Evolutionary conservation across 2,113 vertebrate species (phyloP), one percentile per base, ranked within the genome.

Genomic region (Oplegnathus fasciatus): DNA sequence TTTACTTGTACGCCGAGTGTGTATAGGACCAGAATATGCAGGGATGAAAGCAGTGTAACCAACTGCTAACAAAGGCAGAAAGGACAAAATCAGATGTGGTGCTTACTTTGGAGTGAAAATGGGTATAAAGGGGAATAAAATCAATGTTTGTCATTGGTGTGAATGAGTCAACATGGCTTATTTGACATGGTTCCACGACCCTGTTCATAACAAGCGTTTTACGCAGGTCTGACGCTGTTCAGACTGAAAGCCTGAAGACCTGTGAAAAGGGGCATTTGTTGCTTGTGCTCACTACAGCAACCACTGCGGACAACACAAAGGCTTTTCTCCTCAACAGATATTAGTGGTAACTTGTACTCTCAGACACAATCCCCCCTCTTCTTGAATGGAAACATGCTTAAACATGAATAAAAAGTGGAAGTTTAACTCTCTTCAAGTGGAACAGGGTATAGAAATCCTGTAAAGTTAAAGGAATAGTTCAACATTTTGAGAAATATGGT

Each of bases 291-390:
- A 28, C 61, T 69, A 55, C n/a, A 42, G 75, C 18, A 60, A 61
- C 40, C 60, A 69, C 26, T 50, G 30, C 79, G 64, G 62, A 65
- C 30, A 34, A 61, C 58, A 82, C 55, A 58, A 69, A 75, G 37
- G 67, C 55, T 74, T 79, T 70, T 50, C 50, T 67, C 61, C 62
- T 78, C 60, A 74, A 44, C 22, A 65, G 28, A 71, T 37, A 71
- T 32, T 26, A 58, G 28, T 50, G 9, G 6, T 37, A 48, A 48
- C 13, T 67, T 28, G 32, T 71, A 22, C 30, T 67, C 32, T 44
- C 28, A 28, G 24, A 18, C 30, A 46, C 28, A 22, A 26, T 46
- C 22, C 18, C 10, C 8, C 8, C 26, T 77, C 5, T 6, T 55
- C 66, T 65, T 50, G 2, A 70, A 9, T 11, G 15, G 55, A 75